Evolutionary conservation across 2,888 invertebrate species (phyloP).

Genomic region (Synergus itoensis): DNA sequence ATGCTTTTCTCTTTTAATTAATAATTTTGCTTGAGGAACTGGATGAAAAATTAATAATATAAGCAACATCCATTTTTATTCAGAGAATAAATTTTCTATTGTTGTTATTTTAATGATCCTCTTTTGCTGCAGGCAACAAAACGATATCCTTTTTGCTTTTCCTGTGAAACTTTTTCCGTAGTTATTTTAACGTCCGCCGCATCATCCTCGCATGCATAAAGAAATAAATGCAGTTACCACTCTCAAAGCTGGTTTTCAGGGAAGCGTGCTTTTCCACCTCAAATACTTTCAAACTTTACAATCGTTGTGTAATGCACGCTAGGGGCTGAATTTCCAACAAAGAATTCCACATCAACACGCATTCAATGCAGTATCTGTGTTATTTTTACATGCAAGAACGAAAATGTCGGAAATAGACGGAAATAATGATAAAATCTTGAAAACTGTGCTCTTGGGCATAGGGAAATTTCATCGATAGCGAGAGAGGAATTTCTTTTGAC

Average conservation of each 20-base stretch:
- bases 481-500: too few species aligned
- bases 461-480: slow-evolving; percentile 1
- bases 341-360: not conserved
- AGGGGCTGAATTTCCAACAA: slow-evolving; percentile 32
- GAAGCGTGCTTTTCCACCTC: slow-evolving; percentile 16
- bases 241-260: slow-evolving; percentile 24
- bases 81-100: slow-evolving; percentile 2
- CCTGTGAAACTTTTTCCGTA: not conserved
- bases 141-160: not conserved
- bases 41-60: not conserved
- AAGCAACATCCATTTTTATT: not conserved
- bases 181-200: slow-evolving; percentile 8
- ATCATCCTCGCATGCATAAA: slow-evolving; percentile 15
- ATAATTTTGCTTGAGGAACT: not conserved
- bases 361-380: slow-evolving; percentile 17
- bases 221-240: slow-evolving; percentile 31
- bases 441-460: slow-evolving; percentile 6
- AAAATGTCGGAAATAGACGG: not conserved
- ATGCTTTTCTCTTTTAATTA: not conserved
- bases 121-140: slow-evolving; percentile 13
- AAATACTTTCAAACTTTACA: slow-evolving; percentile 24
- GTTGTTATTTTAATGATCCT: slow-evolving; percentile 23
- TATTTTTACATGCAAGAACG: slow-evolving; percentile 32
- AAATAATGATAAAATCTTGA: slow-evolving; percentile 31
- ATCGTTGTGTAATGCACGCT: slow-evolving; percentile 30